A percentile compares a stretch with the other conserved stretches of the same genome.
These are phyloP conservation scores for Parus major DNA, from an alignment of 2,113 vertebrate species.

Conservation along the genomic window DNA sequence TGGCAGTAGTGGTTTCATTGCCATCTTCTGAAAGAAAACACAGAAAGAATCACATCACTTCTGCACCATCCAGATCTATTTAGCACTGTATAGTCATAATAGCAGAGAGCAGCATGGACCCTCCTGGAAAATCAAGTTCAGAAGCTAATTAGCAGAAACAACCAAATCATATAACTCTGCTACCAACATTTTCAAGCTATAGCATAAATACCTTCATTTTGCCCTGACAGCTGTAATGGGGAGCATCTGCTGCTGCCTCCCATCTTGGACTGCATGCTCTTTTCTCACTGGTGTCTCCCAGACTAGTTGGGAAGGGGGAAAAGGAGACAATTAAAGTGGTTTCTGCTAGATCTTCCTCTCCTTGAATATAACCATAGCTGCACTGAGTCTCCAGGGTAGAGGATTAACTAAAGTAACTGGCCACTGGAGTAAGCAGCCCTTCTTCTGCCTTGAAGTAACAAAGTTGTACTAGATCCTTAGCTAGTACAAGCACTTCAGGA, in stretches of 20 bases:
- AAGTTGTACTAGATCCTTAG: not conserved
- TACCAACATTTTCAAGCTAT: not conserved
- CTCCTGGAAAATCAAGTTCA: not conserved
- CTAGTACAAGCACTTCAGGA: not conserved
- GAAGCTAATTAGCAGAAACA: not conserved
- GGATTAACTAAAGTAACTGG: not conserved
- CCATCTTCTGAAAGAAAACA: not conserved
- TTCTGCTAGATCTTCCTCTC: not conserved
- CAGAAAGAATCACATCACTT: not conserved
- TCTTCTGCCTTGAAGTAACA: not conserved
- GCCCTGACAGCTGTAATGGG: not conserved
- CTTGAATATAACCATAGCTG: not conserved
- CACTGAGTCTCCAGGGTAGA: not conserved
- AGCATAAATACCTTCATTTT: not conserved
- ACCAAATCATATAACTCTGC: not conserved
- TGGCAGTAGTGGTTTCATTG: accelerated
- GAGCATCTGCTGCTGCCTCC: not conserved
- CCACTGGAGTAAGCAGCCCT: not conserved
- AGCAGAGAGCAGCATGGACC: not conserved
- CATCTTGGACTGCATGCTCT: not conserved
- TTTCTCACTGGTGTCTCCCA: not conserved
- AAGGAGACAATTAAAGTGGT: not conserved
- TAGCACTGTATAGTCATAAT: not conserved
- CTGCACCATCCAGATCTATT: not conserved
- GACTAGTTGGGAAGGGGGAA: not conserved